Conservation (phyloP, 2,888 invertebrate genomes). For the Drosophila neonasuta region DNA sequence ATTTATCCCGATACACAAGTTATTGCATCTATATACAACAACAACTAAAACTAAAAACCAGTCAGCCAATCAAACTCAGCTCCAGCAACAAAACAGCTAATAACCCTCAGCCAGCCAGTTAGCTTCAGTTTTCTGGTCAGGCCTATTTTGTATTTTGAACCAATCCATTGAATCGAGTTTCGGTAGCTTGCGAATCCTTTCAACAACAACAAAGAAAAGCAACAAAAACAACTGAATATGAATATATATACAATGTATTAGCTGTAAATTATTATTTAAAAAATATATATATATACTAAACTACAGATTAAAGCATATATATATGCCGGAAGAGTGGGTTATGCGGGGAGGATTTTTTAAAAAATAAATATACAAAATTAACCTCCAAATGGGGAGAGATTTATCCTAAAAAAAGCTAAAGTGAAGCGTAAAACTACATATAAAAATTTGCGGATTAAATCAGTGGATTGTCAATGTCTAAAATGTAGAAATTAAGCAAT, state of each 20-base stretch:
- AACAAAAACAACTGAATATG: slow-evolving; percentile 57
- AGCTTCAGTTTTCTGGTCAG: slow-evolving; percentile 18
- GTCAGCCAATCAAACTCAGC: slow-evolving; percentile 21
- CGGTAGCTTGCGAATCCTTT: slow-evolving; percentile 50
- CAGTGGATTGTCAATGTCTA: slow-evolving; percentile 64
- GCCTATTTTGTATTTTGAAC: slow-evolving; percentile 25
- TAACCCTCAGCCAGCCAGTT: slow-evolving; percentile 24
- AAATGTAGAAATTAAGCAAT: slow-evolving; percentile 62
- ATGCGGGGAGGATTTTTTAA: slow-evolving; percentile 16
- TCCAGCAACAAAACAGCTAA: slow-evolving; percentile 18
- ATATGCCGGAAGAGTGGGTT: neutral
- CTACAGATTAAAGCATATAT: slow-evolving; percentile 37
- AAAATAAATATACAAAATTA: slow-evolving; percentile 13
- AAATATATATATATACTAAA: slow-evolving; percentile 31
- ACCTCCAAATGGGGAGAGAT: slow-evolving; percentile 31
- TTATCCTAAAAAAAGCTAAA: slow-evolving; percentile 47
- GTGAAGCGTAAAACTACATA: slow-evolving; percentile 22
- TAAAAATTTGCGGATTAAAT: slow-evolving; percentile 47
- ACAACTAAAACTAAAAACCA: neutral
- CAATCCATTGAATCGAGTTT: slow-evolving; percentile 51
- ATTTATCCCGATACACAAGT: slow-evolving; percentile 24
- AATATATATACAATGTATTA: slow-evolving; percentile 64
- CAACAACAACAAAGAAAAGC: slow-evolving; percentile 42
- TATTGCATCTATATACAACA: slow-evolving; percentile 28
- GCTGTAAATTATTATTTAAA: slow-evolving; percentile 66